Evolutionary conservation across 2,113 vertebrate species (phyloP).

Genomic region (Burhinus bistriatus): DNA sequence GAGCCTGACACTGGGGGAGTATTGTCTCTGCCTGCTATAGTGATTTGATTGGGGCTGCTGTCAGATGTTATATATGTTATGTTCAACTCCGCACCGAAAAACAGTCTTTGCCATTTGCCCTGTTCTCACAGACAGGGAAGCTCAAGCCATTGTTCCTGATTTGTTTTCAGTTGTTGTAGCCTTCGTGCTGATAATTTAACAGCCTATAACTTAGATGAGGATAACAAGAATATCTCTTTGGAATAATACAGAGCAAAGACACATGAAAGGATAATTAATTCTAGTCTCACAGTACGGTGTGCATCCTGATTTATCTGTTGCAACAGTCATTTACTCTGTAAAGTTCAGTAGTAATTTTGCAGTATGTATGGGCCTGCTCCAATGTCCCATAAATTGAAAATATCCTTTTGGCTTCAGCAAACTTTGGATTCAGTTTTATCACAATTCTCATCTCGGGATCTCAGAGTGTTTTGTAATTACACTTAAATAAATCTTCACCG

Average conservation of each 20-base stretch:
- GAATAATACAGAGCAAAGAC: not conserved
- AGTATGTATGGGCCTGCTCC: not conserved
- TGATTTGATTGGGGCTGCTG: constrained; percentile 50
- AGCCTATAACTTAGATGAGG: not conserved
- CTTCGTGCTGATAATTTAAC: not conserved
- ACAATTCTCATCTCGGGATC: not conserved
- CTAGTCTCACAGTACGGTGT: not conserved
- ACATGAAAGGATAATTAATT: constrained; percentile 1
- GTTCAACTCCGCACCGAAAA: not conserved
- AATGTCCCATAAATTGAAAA: not conserved
- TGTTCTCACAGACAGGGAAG: constrained; percentile 2
- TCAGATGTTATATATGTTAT: constrained; percentile 60
- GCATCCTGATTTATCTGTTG: constrained; percentile 10
- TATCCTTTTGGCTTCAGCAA: not conserved
- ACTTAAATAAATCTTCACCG: not conserved
- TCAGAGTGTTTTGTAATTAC: not conserved
- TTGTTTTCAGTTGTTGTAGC: constrained; percentile 32
- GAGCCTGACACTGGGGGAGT: not conserved
- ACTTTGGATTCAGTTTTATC: not conserved
- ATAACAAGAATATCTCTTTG: not conserved
- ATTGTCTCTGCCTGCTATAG: not conserved
- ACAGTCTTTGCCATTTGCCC: constrained; percentile 12
- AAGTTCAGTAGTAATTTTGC: constrained; percentile 21
- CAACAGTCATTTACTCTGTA: not conserved
- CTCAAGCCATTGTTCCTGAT: constrained; percentile 23